Percentiles rank a stretch among this genome's conserved stretches.
Conservation (phyloP, 2,113 vertebrate genomes). For the Ctenomys sociabilis region DNA sequence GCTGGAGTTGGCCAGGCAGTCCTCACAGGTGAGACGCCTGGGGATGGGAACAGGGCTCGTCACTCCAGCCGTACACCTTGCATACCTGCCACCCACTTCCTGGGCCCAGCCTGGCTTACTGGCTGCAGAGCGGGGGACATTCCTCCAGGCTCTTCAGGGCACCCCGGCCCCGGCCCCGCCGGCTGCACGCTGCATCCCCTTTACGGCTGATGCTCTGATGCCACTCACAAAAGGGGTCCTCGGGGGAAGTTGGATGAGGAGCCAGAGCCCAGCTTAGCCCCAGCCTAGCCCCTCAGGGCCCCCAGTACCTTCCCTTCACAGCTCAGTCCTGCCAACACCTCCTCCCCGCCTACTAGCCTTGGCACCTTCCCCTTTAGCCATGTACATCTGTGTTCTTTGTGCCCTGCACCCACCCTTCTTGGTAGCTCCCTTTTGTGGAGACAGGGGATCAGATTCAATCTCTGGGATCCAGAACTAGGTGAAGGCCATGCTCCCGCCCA, state of each 20-base stretch:
- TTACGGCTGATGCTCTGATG: conserved; percentile 94
- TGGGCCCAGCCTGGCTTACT: conserved; percentile 84
- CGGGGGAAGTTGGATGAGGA: neutral
- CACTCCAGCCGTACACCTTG: rapidly evolving
- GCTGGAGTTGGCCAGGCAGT: conserved; percentile 95
- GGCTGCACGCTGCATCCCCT: conserved; percentile 92
- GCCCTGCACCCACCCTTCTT: neutral
- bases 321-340: too few species aligned
- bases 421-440: neutral
- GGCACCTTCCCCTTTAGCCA: neutral
- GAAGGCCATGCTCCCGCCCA: neutral
- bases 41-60: neutral
- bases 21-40: conserved; percentile 91
- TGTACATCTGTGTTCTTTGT: neutral
- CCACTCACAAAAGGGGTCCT: conserved; percentile 96
- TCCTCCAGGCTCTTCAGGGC: conserved; percentile 88
- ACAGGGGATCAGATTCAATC: neutral
- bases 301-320: neutral
- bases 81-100: neutral
- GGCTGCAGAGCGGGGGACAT: conserved; percentile 93
- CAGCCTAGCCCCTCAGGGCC: too few species aligned
- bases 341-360: neutral
- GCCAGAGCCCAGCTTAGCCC: neutral
- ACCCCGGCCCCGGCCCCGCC: conserved; percentile 90
- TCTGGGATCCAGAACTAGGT: neutral